These are phyloP conservation scores for Syrrhaptes paradoxus DNA, from an alignment of 2,113 vertebrate species.

Conservation along the genomic window DNA sequence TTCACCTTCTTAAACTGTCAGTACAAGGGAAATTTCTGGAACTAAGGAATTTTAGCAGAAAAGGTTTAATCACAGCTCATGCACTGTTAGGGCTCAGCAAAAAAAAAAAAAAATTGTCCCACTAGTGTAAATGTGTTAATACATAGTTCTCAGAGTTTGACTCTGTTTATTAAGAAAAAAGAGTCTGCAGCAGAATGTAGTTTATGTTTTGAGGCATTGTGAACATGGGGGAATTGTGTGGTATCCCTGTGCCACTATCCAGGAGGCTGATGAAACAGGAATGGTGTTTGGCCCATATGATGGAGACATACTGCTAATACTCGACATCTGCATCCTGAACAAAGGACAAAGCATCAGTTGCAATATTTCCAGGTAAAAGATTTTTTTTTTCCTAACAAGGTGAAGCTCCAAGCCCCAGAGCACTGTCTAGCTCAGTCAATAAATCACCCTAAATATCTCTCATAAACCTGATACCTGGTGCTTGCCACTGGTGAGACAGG, in stretches of 20 bases:
- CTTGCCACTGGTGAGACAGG: accelerated
- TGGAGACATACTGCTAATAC: neutral
- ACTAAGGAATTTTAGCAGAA: neutral
- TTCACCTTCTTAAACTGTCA: neutral
- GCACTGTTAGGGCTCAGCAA: neutral
- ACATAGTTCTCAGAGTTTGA: neutral
- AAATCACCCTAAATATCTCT: neutral
- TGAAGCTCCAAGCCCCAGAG: neutral
- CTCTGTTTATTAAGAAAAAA: neutral
- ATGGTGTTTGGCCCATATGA: neutral
- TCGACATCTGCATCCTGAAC: neutral
- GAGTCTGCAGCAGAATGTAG: neutral
- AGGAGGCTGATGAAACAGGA: neutral
- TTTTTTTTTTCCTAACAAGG: neutral
- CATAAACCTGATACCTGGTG: neutral
- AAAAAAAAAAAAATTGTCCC: neutral
- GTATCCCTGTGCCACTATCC: neutral
- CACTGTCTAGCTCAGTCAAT: neutral
- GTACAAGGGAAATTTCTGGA: neutral
- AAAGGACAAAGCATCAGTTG: neutral
- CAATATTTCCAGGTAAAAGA: neutral
- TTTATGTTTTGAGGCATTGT: neutral
- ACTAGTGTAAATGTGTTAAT: neutral
- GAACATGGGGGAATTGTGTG: neutral
- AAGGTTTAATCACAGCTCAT: neutral